Base-by-base conservation (phyloP, 2,797 vertebrate genomes). In the Macropodus opercularis region DNA sequence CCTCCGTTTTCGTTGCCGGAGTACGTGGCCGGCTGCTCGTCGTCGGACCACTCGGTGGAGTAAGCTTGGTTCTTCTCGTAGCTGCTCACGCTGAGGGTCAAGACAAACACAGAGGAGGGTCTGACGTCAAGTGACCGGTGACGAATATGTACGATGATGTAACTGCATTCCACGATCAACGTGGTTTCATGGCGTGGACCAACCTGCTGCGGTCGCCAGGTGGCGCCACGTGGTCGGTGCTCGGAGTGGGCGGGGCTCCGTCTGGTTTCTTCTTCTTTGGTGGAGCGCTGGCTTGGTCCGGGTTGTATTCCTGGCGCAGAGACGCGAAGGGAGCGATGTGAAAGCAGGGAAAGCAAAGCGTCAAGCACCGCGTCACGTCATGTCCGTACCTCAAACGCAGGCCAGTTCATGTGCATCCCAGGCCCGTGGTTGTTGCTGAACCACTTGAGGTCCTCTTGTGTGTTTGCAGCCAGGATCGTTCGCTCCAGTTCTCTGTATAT, bases 371-470 rank as follows among this genome's bases (percentile, higher is more conserved):
- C n/a, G n/a, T n/a, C n/a, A n/a, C n/a, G n/a, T n/a, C n/a, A 9
- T 29, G 17, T 6, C 3, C 9, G 3, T 76, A 98, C 97, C 96
- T 99, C 97, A 14, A 99, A 95, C 57, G 93, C 94, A 32, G 97
- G 97, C 97, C 97, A 98, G 85, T 96, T 98, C 96, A 98, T 98
- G 85, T 93, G 93, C 97, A 98, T 98, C 32, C 92, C 96, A 0
- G 97, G 96, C 21, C 97, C 97, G 0, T 94, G 94, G 89, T 90
- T 93, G 88, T 92, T 96, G 84, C 93, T 96, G 92, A 99, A 99
- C 97, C 96, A 99, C 84, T 94, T 94, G 50, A 99, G 93, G 60
- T 99, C 97, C 36, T 98, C 97, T 87, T 98, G 96, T 0, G 95
- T 93, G 0, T 97, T 97, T 0, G 95, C 94, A 5, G 84, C 83